Evolutionary conservation across 2,113 vertebrate species (phyloP), one percentile per base, ranked within the genome.

Genomic region (Donacobius atricapilla): DNA sequence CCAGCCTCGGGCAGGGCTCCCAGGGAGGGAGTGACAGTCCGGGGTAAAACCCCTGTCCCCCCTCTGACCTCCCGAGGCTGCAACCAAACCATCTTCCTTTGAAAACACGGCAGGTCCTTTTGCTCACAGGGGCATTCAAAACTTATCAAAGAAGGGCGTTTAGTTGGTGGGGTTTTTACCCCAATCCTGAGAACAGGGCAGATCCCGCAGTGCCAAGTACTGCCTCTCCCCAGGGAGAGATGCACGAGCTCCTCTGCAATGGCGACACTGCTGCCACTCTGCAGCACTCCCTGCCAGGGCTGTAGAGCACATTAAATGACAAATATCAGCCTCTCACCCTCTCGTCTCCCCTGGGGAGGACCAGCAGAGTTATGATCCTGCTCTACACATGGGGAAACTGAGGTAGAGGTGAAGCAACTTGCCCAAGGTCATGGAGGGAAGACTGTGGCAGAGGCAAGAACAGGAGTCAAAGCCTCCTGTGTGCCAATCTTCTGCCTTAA

Each of bases 141-240:
- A 70, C 66, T 93, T 65, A 96, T 22, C 94, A 84, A 42, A 90
- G 85, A 61, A 61, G 66, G 68, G 83, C 68, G 12, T 61, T 81
- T 5, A 77, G 24, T 1, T 12, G 90, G 42, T 60, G 57, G 79
- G 64, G 25, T 27, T 94, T 97, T 96, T 94, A 97, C 93, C 93
- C 91, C 95, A 72, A 95, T 97, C 97, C 97, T 97, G 96, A 97
- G 95, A 97, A 97, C 94, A 17, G 93, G 71, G 94, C 94, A 93
- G 94, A 89, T 6, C 54, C 94, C 53, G 78, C 94, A 92, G 4
- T 10, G 58, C 27, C 88, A 73, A n/a, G 57, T 3, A 2, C 21
- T 30, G 82, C 75, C 88, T 80, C 92, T 87, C 18, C 7, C 30
- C 2, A 6, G 63, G 83, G 42, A 77, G 88, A 54, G 93, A 31